Conservation (phyloP, 2,797 vertebrate genomes). For the Protosalanx chinensis region DNA sequence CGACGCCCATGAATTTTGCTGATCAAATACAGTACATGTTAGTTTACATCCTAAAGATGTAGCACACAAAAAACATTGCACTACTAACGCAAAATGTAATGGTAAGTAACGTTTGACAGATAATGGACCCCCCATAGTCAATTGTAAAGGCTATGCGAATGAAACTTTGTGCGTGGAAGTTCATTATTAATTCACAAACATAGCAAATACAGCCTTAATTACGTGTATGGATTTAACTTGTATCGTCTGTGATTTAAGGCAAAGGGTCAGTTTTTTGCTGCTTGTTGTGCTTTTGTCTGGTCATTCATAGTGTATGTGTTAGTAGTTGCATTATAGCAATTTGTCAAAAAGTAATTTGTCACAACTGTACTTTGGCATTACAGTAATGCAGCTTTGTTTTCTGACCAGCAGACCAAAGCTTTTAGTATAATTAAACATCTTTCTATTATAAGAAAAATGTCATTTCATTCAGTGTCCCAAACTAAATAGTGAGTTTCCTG, state of each 20-base stretch:
- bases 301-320: constrained; percentile 24
- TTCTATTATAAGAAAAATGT: constrained; percentile 57
- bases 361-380: constrained; percentile 60
- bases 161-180: neutral
- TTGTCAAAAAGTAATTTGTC: constrained; percentile 68
- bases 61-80: no score
- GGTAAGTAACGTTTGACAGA: no score
- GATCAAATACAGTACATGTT: no score
- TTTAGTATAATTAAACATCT: constrained; percentile 73
- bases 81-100: no score
- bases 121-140: no score
- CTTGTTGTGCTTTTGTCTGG: neutral
- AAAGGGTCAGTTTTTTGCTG: neutral
- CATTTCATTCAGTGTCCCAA: constrained; percentile 51
- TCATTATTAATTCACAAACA: neutral
- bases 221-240: neutral
- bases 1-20: no score
- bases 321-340: constrained; percentile 58
- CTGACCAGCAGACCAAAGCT: constrained; percentile 64
- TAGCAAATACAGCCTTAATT: neutral
- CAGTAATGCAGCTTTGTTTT: constrained; percentile 64
- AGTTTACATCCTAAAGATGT: no score
- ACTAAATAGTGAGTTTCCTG: constrained; percentile 54
- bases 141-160: neutral
- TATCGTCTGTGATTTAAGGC: no score